Base-by-base conservation (phyloP, 2,797 vertebrate species). In the Syngnathus acus region DNA sequence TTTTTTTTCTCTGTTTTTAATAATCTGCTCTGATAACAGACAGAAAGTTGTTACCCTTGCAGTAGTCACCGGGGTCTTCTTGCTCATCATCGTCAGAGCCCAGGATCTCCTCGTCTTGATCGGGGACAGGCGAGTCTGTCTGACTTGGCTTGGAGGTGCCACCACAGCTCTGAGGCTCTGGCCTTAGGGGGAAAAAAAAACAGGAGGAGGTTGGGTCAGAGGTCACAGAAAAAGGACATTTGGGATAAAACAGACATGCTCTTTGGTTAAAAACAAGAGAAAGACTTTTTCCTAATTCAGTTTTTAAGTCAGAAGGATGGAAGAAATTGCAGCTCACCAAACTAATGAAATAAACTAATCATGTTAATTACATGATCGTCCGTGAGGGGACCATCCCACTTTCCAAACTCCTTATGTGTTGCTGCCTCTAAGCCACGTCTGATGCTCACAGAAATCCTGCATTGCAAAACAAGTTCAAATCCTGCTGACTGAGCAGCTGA, bases 81-180 rank as follows among this genome's bases (percentile, higher is more conserved):
- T 99, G 97, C 67, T 99, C 97, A 19, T 99, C 97, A 0, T 99
- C 95, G 68, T 98, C 97, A 17, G 96, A 98, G 40, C 96, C 96
- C 83, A 98, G 85, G 82, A 99, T 97, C 88, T 98, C 96, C 63
- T 98, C 95, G 60, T 93, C 90, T 77, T 91, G 89, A 68, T 92
- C 91, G 7, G 94, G 94, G 17, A 92, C 83, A 0, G 94, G 92
- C 64, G 90, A 95, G 76, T 96, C 94, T 0, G 93, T 82, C 50
- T 93, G 92, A 61, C 81, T 84, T 1, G 73, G 60, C 69, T 93
- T 89, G 71, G 92, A 85, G 42, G 91, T 86, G 48, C 92, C 92
- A 66, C 93, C 92, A 75, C 94, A 90, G 42, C 92, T 91, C 66
- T 95, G 93, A 81, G 92, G 90, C 84, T 98, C 95, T 37, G 94